These are phyloP conservation scores for Monopterus albus DNA, from an alignment of 2,113 vertebrate genomes.

Conservation along the genomic window DNA sequence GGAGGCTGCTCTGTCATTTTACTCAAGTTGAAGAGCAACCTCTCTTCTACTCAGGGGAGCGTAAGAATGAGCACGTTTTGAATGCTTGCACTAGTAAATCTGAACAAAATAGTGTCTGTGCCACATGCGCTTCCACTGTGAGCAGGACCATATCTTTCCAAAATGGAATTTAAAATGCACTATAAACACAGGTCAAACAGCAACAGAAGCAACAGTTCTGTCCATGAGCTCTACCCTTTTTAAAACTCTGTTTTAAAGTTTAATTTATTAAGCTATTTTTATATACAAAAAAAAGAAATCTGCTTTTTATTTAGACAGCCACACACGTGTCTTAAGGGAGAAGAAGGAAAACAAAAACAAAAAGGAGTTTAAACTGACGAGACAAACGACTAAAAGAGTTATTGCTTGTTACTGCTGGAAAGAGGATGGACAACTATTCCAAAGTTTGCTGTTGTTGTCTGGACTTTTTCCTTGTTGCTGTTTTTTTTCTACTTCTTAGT, in stretches of 20 bases:
- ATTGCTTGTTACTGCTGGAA: slow-evolving; percentile 85
- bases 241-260: slow-evolving; percentile 62
- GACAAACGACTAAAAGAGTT: slow-evolving; percentile 67
- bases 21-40: neutral
- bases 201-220: slow-evolving; percentile 81
- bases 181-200: slow-evolving; percentile 83
- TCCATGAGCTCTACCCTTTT: slow-evolving; percentile 70
- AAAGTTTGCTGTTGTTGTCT: slow-evolving; percentile 57
- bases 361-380: slow-evolving; percentile 37
- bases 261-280: slow-evolving; percentile 81
- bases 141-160: slow-evolving; percentile 63
- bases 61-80: slow-evolving; percentile 55
- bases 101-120: slow-evolving; percentile 71
- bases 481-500: slow-evolving; percentile 36
- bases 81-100: slow-evolving; percentile 64
- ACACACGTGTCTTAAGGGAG: slow-evolving; percentile 56
- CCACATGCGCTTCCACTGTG: slow-evolving; percentile 63
- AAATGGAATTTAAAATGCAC: slow-evolving; percentile 80
- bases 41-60: slow-evolving; percentile 43
- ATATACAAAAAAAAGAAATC: slow-evolving; percentile 76
- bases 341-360: slow-evolving; percentile 4
- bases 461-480: slow-evolving; percentile 50
- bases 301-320: slow-evolving; percentile 68
- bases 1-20: slow-evolving; percentile 25
- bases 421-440: slow-evolving; percentile 65